These are phyloP conservation scores for Phalloptychus januarius DNA, from an alignment of 2,797 vertebrate species.

Conservation along the genomic window DNA sequence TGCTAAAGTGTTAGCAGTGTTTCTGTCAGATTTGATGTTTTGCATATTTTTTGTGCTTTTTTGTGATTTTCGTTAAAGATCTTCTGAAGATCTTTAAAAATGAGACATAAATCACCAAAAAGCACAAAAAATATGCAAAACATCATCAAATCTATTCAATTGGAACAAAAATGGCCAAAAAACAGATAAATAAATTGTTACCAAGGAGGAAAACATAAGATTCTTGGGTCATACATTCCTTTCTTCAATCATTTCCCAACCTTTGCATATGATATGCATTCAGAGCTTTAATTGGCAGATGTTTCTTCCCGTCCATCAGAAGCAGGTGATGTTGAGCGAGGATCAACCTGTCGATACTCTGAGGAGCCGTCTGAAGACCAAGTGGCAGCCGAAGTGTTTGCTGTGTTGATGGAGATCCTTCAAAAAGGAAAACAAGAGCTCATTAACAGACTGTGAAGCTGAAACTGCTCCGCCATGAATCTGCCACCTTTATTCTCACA, in stretches of 20 bases:
- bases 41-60: too few relatives aligned
- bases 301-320: not conserved
- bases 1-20: too few relatives aligned
- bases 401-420: constrained; percentile 5
- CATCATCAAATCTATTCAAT: not conserved
- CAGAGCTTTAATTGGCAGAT: not conserved
- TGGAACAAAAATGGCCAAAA: not conserved
- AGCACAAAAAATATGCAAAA: not conserved
- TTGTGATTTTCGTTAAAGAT: too few relatives aligned
- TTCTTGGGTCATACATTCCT: not conserved
- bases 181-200: not conserved
- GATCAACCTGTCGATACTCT: constrained; percentile 9
- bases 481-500: constrained; percentile 2
- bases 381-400: not conserved
- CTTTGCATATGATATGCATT: not conserved
- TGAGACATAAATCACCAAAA: not conserved
- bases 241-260: not conserved
- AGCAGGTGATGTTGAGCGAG: not conserved
- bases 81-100: not conserved
- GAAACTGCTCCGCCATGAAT: not conserved
- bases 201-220: not conserved
- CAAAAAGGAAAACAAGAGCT: constrained; percentile 10
- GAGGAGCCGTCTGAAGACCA: not conserved
- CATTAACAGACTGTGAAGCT: constrained; percentile 12
- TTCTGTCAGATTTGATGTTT: too few relatives aligned